Conservation (phyloP, 2,888 invertebrate species). For the Tolmerus cingulatus region DNA sequence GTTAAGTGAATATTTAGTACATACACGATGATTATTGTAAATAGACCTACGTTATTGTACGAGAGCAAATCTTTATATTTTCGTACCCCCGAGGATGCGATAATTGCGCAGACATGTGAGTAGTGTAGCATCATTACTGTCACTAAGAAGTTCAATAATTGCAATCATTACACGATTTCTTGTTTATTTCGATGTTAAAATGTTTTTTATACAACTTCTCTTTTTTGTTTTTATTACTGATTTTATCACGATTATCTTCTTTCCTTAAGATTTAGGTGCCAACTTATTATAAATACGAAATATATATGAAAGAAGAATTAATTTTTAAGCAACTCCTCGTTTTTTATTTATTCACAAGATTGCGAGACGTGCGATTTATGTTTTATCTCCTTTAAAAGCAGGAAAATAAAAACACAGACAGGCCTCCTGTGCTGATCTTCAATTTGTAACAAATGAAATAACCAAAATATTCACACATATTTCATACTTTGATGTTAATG, state of each 20-base stretch:
- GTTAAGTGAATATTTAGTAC: not conserved
- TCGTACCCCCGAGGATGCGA: not conserved
- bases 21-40: not conserved
- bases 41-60: not conserved
- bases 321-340: constrained; percentile 24
- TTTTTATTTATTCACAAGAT: constrained; percentile 1
- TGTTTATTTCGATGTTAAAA: constrained; percentile 12
- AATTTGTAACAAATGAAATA: constrained; percentile 2
- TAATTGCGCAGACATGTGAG: not conserved
- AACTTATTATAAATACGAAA: constrained; percentile 33
- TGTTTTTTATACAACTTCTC: constrained; percentile 19
- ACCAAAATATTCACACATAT: not conserved
- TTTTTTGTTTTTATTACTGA: not conserved
- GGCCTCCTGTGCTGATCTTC: not conserved
- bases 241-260: constrained; percentile 11
- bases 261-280: constrained; percentile 32
- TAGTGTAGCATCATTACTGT: constrained; percentile 3
- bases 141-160: constrained; percentile 21
- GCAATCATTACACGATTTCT: constrained; percentile 32
- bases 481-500: constrained; percentile 12
- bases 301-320: not conserved
- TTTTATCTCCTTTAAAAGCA: not conserved
- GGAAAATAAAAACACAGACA: not conserved
- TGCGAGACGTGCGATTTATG: not conserved
- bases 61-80: not conserved